A percentile compares a stretch with the other conserved stretches of the same genome.
Evolutionary conservation across 1,140 invertebrate genomes (phyloP).

Genomic region (Cherax destructor): DNA sequence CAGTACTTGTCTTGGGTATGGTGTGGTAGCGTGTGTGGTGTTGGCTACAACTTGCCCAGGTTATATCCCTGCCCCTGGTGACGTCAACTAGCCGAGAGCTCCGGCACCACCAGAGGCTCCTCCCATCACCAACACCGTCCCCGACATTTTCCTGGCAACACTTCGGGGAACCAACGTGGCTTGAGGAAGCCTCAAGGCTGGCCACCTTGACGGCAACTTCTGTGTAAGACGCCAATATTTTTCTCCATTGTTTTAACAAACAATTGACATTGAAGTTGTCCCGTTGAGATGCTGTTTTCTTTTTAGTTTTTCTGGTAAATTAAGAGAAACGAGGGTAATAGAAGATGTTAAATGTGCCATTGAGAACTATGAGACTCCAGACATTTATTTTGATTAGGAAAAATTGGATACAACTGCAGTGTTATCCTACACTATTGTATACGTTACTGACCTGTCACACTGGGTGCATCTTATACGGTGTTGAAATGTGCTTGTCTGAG

Average conservation of each 20-base stretch:
- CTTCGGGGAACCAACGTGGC: background rate
- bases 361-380: too few species aligned
- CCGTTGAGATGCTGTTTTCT: too few species aligned
- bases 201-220: background rate
- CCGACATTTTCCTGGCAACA: background rate
- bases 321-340: too few species aligned
- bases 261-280: too few species aligned
- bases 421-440: too few species aligned
- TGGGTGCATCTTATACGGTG: too few species aligned
- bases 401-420: too few species aligned
- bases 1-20: background rate
- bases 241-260: background rate
- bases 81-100: background rate
- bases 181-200: background rate
- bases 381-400: too few species aligned
- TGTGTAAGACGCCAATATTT: background rate
- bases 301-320: too few species aligned
- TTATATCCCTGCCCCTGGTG: background rate
- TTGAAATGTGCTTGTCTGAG: too few species aligned
- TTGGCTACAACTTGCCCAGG: background rate
- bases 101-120: background rate
- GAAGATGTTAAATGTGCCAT: too few species aligned
- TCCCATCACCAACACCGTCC: background rate
- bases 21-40: background rate
- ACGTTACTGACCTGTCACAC: too few species aligned